These are phyloP conservation scores for Frankliniella intonsa DNA, from an alignment of 2,888 invertebrate genomes.

Conservation along the genomic window DNA sequence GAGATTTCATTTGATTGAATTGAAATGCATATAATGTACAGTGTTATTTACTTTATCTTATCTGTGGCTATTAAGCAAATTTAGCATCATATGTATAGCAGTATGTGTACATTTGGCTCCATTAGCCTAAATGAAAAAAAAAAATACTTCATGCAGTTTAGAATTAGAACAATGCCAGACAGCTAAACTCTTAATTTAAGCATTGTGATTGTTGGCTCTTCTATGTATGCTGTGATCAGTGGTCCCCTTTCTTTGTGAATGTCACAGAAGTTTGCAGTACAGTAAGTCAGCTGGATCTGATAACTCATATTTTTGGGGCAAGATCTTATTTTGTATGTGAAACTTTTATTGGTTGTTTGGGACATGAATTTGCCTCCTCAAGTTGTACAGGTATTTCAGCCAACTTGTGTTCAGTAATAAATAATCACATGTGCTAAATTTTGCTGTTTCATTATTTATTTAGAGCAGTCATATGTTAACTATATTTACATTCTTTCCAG, in stretches of 20 bases:
- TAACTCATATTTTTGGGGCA: slow-evolving; percentile 7
- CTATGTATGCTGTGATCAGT: not conserved
- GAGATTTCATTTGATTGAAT: no score
- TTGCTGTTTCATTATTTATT: not conserved
- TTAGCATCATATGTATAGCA: no score
- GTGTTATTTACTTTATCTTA: no score
- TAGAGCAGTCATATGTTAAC: not conserved
- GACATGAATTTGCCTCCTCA: not conserved
- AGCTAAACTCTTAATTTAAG: no score
- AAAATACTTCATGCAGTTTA: no score
- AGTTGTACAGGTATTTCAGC: not conserved
- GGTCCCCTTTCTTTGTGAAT: not conserved
- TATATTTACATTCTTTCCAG: not conserved
- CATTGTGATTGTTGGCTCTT: not conserved
- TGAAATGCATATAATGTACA: no score
- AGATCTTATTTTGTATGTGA: not conserved
- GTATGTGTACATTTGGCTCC: no score
- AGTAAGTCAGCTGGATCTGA: slow-evolving; percentile 7
- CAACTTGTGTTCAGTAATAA: not conserved
- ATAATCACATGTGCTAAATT: not conserved
- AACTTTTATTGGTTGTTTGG: not conserved
- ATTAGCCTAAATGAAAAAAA: no score
- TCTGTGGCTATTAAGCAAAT: no score
- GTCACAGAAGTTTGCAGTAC: not conserved
- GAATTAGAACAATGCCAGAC: no score